These are phyloP conservation scores for Mesocricetus auratus DNA, from an alignment of 2,113 vertebrate genomes.

Conservation along the genomic window DNA sequence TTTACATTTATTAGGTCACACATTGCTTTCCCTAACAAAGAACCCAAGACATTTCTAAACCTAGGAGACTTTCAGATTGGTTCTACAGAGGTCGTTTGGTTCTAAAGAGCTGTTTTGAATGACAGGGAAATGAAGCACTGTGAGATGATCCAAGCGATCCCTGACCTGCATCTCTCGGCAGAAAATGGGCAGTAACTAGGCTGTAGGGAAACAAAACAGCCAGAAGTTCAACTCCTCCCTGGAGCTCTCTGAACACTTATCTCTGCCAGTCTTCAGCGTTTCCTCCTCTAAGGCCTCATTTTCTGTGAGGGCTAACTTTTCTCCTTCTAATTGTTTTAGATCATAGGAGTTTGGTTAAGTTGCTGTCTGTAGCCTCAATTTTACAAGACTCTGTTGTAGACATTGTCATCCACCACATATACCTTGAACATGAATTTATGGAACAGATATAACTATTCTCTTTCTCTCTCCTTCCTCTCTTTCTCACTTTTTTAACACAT, in stretches of 20 bases:
- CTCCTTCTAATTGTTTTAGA: not conserved
- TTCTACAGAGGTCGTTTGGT: not conserved
- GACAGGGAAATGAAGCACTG: conserved; percentile 17
- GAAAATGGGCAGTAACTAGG: conserved; percentile 14
- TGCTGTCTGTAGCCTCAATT: not conserved
- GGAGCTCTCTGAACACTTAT: not conserved
- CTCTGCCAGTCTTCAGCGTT: not conserved
- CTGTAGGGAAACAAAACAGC: not conserved
- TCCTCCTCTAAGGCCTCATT: not conserved
- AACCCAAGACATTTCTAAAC: conserved; percentile 25
- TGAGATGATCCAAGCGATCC: conserved; percentile 35
- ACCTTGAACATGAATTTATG: conserved; percentile 30
- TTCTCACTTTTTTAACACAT: not conserved
- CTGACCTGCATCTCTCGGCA: conserved; percentile 24
- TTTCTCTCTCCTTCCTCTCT: not conserved
- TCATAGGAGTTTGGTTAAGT: not conserved
- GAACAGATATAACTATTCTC: not conserved
- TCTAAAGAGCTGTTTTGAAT: conserved; percentile 28
- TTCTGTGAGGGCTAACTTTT: not conserved
- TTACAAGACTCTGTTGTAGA: not conserved
- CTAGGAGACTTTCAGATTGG: not conserved
- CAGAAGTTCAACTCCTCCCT: not conserved
- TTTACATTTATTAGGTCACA: not conserved
- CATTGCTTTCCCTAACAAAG: not conserved
- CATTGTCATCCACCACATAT: not conserved